Evolutionary conservation across 2,888 invertebrate genomes (phyloP), one percentile per base, ranked within the genome.

Genomic region (Cryptocephalus primarius): DNA sequence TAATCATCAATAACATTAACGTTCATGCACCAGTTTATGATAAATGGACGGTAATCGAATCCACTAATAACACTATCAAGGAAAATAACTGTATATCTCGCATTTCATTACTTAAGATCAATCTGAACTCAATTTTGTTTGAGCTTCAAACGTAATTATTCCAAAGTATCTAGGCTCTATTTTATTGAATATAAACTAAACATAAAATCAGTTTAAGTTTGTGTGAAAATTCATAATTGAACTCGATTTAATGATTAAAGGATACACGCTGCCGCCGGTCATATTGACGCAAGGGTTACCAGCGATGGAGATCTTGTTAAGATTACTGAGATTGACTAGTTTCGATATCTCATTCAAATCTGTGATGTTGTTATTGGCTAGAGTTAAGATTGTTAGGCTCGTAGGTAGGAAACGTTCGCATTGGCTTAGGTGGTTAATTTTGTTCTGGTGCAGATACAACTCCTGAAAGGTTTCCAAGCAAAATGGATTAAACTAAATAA

Each of bases 21-120:
- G 62, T 81, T 85, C 78, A 89, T 80, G 68, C 91, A 89, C 93
- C 94, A 94, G 71, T 93, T 94, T 49, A 93, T 78, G 50, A 93
- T 81, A 72, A 89, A 94, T 34, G 94, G 92, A 48, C 94, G 82
- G 72, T 92, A 90, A 70, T 91, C 89, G 69, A 88, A 92, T 36
- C 87, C 88, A 69, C 89, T 90, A 50, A 22, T 22, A 22, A 22
- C 6, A 22, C 22, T 6, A 22, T 22, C 22, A 22, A 22, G 22
- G 22, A 22, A 22, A 22, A 22, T 22, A 22, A 22, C 22, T 40
- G 39, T n/a, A 10, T 32, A 39, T 46, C 42, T 42, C 42, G 34
- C 42, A 46, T n/a, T n/a, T n/a, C n/a, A n/a, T n/a, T n/a, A n/a
- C n/a, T n/a, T n/a, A n/a, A n/a, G n/a, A n/a, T n/a, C n/a, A n/a